phyloP scores from a whole-genome alignment of 2,888 invertebrate species.

The Xylophagus ater region DNA sequence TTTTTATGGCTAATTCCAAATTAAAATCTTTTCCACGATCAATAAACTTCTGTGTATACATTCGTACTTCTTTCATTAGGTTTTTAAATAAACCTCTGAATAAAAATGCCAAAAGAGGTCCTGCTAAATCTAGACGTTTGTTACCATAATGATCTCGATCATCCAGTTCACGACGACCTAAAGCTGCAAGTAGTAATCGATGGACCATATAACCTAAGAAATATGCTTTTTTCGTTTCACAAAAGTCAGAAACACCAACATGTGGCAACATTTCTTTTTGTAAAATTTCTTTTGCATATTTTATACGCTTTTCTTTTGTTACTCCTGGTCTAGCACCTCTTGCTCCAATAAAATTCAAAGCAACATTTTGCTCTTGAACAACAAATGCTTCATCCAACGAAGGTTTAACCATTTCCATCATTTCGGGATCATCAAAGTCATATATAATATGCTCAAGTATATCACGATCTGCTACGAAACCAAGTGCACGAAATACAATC shows the following conservation, averaged over 20 bases:
- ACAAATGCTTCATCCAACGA: constrained; percentile 99
- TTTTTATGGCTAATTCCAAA: constrained; percentile 78
- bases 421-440: constrained; percentile 99
- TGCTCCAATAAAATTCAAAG: constrained; percentile 95
- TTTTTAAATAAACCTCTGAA: constrained; percentile 95
- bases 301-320: constrained; percentile 96
- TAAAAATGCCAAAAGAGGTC: constrained; percentile 90
- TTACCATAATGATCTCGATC: constrained; percentile 99
- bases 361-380: constrained; percentile 98
- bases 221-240: constrained; percentile 99
- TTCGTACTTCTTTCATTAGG: constrained; percentile 90
- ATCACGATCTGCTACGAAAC: constrained; percentile 98
- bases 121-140: constrained; percentile 94
- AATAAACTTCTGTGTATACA: constrained; percentile 98
- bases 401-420: constrained; percentile 99
- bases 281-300: constrained; percentile 97
- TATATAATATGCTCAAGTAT: constrained; percentile 99
- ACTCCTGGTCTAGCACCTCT: constrained; percentile 97
- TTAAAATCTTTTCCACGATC: constrained; percentile 98
- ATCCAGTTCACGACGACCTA: constrained; percentile 93
- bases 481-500: constrained; percentile 98
- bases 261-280: constrained; percentile 99
- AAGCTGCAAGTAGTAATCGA: constrained; percentile 80
- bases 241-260: constrained; percentile 98
- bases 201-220: constrained; percentile 99